Conservation (phyloP, 2,888 invertebrate species). For the Thalpophila matura region DNA sequence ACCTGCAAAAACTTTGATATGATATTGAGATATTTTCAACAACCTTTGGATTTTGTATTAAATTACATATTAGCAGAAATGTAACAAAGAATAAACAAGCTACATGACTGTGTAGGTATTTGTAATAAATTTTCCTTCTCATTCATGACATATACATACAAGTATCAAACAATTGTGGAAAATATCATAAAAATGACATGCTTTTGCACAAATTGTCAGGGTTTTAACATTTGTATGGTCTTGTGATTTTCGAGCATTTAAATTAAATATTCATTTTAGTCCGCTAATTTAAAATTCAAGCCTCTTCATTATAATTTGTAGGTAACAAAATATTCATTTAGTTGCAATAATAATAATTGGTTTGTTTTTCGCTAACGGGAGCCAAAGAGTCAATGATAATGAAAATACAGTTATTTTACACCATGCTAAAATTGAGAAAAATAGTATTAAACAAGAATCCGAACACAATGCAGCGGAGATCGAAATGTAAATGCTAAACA, state of each 20-base stretch:
- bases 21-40: constrained; percentile 21
- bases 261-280: not conserved
- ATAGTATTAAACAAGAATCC: constrained; percentile 25
- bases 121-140: constrained; percentile 34
- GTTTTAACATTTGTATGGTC: constrained; percentile 18
- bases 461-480: constrained; percentile 33
- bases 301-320: not conserved
- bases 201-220: not conserved
- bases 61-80: constrained; percentile 26
- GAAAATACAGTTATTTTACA: not conserved
- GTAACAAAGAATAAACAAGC: constrained; percentile 28
- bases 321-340: not conserved
- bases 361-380: not conserved
- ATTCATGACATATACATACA: constrained; percentile 24
- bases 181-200: constrained; percentile 41
- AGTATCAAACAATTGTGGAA: constrained; percentile 64
- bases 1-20: not conserved
- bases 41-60: constrained; percentile 4
- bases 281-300: not conserved
- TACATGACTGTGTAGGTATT: constrained; percentile 14
- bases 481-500: constrained; percentile 61
- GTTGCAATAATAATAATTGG: not conserved
- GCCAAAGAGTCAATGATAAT: not conserved
- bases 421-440: constrained; percentile 2
- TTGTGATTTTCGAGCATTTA: constrained; percentile 6